Evolutionary conservation across 2,797 vertebrate species (phyloP), one percentile per base, ranked within the genome.

Genomic region (Poecilia gillii): DNA sequence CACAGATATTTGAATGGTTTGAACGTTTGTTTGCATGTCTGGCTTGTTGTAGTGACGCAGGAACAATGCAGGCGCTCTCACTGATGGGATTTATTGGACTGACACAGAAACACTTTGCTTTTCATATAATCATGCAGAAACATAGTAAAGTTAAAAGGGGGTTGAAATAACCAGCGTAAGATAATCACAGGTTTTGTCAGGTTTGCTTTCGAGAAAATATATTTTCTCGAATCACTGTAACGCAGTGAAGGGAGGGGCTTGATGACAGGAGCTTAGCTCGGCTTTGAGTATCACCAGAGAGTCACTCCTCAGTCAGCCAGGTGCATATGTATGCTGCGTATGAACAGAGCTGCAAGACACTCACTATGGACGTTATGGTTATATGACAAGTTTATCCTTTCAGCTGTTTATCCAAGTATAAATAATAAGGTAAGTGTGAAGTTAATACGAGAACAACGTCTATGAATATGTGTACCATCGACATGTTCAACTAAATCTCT

Each of bases 1-100:
- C 85, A 74, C 73, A 28, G 55, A 84, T 33, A 95, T 96, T 96
- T 96, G 93, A 95, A 95, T 96, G 86, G 81, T 78, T 89, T 75
- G 39, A 88, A 75, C 73, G 28, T 45, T 28, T 46, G 68, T 95
- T 96, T 96, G 96, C 94, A 94, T 95, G 80, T 89, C 83, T 80
- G 74, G 47, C 84, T 83, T 36, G 72, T 72, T 76, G 33, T 64
- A 75, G 43, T 77, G 14, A 23, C 71, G 75, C 49, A 64, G 18
- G 41, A 77, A 79, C 73, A 77, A 70, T 55, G 31, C 45, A 74
- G 68, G 28, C 9, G 78, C 41, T 51, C 23, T 64, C 2, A 2
- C 72, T 31, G 31, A 57, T 78, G 57, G 41, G 46, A 14, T 25
- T 46, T 43, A 4, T 70, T 13, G 1, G 11, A 46, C 23, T 18